Percentiles rank a stretch among this genome's conserved stretches.
These are phyloP conservation scores for Cotesia chilonis DNA, from an alignment of 1,140 invertebrate species.

Conservation along the genomic window DNA sequence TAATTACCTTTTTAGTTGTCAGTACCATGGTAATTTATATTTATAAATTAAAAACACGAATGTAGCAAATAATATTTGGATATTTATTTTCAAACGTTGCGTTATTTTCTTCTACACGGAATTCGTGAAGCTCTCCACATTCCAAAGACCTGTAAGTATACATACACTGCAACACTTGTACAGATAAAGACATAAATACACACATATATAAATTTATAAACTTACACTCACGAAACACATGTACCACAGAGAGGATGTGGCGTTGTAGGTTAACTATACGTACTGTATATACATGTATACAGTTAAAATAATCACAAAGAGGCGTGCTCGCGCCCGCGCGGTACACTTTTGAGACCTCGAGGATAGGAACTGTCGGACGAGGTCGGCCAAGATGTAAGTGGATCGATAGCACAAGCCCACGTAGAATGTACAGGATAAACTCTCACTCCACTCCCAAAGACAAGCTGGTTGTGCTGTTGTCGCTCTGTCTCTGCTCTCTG, in stretches of 20 bases:
- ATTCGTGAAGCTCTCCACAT: neutral
- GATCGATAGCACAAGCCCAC: slow-evolving; percentile 14
- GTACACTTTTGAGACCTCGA: slow-evolving; percentile 1
- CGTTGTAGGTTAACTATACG: neutral
- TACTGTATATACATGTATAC: slow-evolving; percentile 4
- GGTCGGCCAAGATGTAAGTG: neutral
- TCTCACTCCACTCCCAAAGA: neutral
- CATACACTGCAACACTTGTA: slow-evolving; percentile 1
- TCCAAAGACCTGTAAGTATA: slow-evolving; percentile 2
- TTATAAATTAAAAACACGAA: neutral
- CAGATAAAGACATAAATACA: slow-evolving; percentile 10
- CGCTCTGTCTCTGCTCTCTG: no score
- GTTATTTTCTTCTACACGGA: neutral
- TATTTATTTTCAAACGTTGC: neutral
- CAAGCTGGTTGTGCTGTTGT: neutral
- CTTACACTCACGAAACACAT: neutral
- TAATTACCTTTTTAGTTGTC: slow-evolving; percentile 39
- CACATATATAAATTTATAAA: slow-evolving; percentile 10
- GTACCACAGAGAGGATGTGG: no score
- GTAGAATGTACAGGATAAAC: neutral
- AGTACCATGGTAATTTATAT: neutral
- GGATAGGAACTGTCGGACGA: neutral
- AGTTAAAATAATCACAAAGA: slow-evolving; percentile 11
- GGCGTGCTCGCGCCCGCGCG: slow-evolving; percentile 18
- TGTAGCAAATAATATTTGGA: neutral